phyloP scores from a whole-genome alignment of 1,140 invertebrate genomes.

The Lethocerus indicus region DNA sequence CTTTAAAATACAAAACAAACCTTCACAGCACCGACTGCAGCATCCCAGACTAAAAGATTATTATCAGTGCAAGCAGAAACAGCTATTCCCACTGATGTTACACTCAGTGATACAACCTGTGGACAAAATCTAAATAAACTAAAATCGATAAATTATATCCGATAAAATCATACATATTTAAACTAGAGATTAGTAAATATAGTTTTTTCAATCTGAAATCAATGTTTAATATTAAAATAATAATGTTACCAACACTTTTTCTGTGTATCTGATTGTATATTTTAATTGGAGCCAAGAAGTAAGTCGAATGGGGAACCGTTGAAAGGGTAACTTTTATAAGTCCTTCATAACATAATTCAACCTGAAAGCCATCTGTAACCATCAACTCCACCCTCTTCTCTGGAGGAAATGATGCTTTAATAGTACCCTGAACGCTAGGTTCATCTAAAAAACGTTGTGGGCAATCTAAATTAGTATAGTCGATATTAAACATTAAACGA shows the following conservation, averaged over 20 bases:
- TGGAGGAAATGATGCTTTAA: slow-evolving; percentile 3
- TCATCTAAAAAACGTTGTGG: slow-evolving; percentile 12
- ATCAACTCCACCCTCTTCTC: slow-evolving; percentile 6
- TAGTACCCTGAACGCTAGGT: slow-evolving; percentile 14
- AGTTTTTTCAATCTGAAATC: background rate
- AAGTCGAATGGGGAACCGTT: slow-evolving; percentile 5
- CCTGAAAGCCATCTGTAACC: slow-evolving; percentile 16
- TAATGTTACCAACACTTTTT: slow-evolving; percentile 12
- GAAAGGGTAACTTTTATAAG: slow-evolving; percentile 14
- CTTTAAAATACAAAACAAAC: too few species aligned
- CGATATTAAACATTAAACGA: background rate
- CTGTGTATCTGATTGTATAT: slow-evolving; percentile 15
- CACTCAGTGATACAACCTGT: slow-evolving; percentile 25
- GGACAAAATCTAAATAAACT: background rate
- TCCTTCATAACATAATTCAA: slow-evolving; percentile 12
- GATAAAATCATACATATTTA: background rate
- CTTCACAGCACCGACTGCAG: slow-evolving; percentile 32
- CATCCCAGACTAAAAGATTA: slow-evolving; percentile 43
- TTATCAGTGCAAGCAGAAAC: slow-evolving; percentile 40
- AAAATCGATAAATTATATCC: background rate
- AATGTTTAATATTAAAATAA: background rate
- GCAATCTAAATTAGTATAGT: background rate
- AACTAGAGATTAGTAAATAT: background rate
- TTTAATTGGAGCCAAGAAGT: slow-evolving; percentile 16
- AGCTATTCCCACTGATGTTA: slow-evolving; percentile 36